A percentile compares a stretch with the other conserved stretches of the same genome.
phyloP scores from a whole-genome alignment of 1,140 invertebrate genomes.

The Asbolus verrucosus region DNA sequence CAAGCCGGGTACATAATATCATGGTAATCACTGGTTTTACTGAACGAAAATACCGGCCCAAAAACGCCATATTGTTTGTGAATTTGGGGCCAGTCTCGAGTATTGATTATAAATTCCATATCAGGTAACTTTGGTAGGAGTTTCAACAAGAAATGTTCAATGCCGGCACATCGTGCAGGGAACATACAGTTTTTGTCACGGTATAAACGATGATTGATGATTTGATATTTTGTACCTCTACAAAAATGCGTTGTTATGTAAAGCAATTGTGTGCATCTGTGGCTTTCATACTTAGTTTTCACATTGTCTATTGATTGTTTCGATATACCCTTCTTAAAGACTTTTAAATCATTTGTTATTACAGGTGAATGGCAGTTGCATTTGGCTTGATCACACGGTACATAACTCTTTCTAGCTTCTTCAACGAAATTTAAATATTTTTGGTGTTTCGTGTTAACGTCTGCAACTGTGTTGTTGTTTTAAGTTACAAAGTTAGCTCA shows the following conservation, averaged over 20 bases:
- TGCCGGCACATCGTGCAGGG: constrained; percentile 88
- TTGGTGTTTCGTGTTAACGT: constrained; percentile 51
- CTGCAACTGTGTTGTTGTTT: constrained; percentile 39
- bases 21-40: constrained; percentile 87
- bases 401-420: constrained; percentile 64
- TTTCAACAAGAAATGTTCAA: constrained; percentile 89
- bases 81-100: constrained; percentile 92
- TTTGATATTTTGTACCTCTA: constrained; percentile 87
- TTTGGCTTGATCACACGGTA: constrained; percentile 66
- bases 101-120: constrained; percentile 91
- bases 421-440: constrained; percentile 65
- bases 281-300: constrained; percentile 69
- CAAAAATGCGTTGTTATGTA: constrained; percentile 55
- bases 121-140: constrained; percentile 77
- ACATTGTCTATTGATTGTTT: constrained; percentile 73
- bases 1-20: constrained; percentile 98
- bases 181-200: constrained; percentile 90
- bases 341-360: constrained; percentile 76
- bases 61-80: constrained; percentile 72
- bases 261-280: constrained; percentile 35
- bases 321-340: constrained; percentile 78
- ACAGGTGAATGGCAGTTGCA: constrained; percentile 75
- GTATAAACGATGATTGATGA: constrained; percentile 84
- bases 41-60: constrained; percentile 93
- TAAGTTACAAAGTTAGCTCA: not conserved